phyloP scores from a whole-genome alignment of 1,140 invertebrate genomes.

The Melipona quadrifasciata region DNA sequence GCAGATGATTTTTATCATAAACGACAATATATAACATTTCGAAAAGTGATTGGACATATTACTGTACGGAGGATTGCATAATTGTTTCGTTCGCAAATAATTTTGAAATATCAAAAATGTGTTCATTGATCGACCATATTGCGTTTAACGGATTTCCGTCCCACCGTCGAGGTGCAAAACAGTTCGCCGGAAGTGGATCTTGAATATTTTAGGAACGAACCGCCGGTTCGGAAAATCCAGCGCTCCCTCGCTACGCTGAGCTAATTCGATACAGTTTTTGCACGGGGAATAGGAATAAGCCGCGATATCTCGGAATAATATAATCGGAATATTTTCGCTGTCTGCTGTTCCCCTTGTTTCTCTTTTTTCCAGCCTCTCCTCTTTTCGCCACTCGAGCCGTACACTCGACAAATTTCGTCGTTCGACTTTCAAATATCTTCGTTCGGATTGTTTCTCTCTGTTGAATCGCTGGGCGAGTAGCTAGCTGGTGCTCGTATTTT shows the following conservation, averaged over 20 bases:
- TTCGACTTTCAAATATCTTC: not conserved
- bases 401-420: no score
- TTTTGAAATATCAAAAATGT: no score
- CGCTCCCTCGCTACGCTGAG: not conserved
- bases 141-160: no score
- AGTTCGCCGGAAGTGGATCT: not conserved
- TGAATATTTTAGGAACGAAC: conserved; percentile 27
- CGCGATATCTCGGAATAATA: not conserved
- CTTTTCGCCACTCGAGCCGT: no score
- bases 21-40: no score
- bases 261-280: not conserved
- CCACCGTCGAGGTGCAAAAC: not conserved
- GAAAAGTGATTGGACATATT: no score
- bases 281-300: not conserved
- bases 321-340: not conserved
- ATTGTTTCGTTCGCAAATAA: no score
- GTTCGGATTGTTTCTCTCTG: not conserved
- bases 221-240: not conserved
- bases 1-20: no score
- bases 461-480: not conserved
- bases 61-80: no score
- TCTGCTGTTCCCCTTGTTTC: no score
- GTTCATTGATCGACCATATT: no score
- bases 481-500: not conserved
- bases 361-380: no score